Evolutionary conservation across 2,113 vertebrate genomes (phyloP).

Genomic region (Otus sunia): DNA sequence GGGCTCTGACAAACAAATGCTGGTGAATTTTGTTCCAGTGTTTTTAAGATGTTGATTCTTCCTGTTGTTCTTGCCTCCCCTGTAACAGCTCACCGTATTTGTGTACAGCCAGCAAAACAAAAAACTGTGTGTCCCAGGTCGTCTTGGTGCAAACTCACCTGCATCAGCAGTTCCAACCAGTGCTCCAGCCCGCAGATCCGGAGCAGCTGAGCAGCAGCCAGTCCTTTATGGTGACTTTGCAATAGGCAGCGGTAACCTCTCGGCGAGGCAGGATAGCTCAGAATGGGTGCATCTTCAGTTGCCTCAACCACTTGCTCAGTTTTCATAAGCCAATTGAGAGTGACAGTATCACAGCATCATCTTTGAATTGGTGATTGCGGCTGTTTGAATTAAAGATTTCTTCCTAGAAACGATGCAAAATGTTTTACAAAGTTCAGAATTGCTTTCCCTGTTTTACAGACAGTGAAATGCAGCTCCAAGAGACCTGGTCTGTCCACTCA

Average conservation of each 20-base stretch:
- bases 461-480: not conserved
- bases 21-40: accelerated
- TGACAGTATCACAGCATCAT: accelerated
- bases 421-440: not conserved
- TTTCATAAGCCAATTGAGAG: not conserved
- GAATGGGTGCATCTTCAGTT: not conserved
- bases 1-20: not conserved
- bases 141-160: not conserved
- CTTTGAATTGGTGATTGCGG: not conserved
- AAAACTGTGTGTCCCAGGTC: not conserved
- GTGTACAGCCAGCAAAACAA: not conserved
- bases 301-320: not conserved
- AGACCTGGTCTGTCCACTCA: not conserved
- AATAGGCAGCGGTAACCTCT: accelerated
- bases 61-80: not conserved
- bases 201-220: not conserved
- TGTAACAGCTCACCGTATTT: not conserved
- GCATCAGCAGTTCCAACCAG: not conserved
- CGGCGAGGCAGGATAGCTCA: accelerated
- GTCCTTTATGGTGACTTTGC: not conserved
- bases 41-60: not conserved
- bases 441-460: not conserved
- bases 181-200: not conserved
- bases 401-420: not conserved
- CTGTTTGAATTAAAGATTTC: not conserved